Base-by-base conservation (phyloP, 2,113 vertebrate genomes). In the Paedocypris sp. region DNA sequence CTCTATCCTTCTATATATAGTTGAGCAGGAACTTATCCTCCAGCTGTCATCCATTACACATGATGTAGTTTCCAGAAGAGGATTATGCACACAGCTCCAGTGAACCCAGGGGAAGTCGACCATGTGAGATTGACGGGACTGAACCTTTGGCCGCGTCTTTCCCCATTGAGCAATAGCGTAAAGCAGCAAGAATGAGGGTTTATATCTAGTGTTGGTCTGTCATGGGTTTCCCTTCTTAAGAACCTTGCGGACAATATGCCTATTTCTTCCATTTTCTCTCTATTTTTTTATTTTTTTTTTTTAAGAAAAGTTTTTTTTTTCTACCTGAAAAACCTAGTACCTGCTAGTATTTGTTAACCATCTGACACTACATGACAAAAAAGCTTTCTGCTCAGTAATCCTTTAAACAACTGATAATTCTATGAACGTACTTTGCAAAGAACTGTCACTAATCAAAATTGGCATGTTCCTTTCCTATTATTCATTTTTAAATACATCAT, bases 21-120 rank as follows among this genome's bases (percentile, higher is more conserved):
- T 25, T 36, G 50, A 53, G 32, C 36, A n/a, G 36, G 31, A 53
- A 32, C 6, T 36, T 36, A 53, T 36, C 50, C 22, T 13, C 20
- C n/a, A 36, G 19, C 32, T 36, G 50, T 52, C 50, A 52, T 25
- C 50, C 20, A 25, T 52, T 52, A 52, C 50, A 52, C 7, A 52
- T 4, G 8, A 25, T 52, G 6, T 31, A 31, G 31, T 38, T 53
- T 31, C 50, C 50, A 36, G 12, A 8, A 53, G n/a, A n/a, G 32
- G 50, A 38, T 53, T 53, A 38, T 6, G n/a, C 36, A 36, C n/a
- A 52, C 35, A 25, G 32, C 32, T 35, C n/a, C 2, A 18, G 32
- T 12, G 20, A 13, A 25, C 32, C 32, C 35, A 11, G 22, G 32
- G 32, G 20, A 23, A 20, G 19, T 36, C 16, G 36, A 32, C 31